Conservation (phyloP, 2,888 invertebrate species). For the Allolobophora icterica region DNA sequence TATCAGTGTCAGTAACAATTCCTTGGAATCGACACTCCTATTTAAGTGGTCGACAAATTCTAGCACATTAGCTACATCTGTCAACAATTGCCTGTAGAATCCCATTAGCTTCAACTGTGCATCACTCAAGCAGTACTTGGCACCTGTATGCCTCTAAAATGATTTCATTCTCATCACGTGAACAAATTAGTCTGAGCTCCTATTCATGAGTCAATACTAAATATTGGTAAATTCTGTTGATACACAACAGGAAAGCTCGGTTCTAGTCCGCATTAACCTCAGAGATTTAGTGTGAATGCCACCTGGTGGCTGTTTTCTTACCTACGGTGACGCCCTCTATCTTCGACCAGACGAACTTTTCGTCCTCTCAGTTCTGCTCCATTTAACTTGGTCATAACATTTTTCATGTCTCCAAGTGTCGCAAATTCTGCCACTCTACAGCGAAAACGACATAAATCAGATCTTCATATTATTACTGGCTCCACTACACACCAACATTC, state of each 20-base stretch:
- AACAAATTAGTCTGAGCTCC: too few species aligned
- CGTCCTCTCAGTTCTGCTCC: constrained; percentile 12
- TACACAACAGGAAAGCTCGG: not conserved
- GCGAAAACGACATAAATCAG: not conserved
- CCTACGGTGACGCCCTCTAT: constrained; percentile 13
- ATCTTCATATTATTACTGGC: not conserved
- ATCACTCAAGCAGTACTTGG: too few species aligned
- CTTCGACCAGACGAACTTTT: constrained; percentile 6
- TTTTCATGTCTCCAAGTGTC: constrained; percentile 30
- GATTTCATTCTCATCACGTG: too few species aligned
- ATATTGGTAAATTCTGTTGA: not conserved
- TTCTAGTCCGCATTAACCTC: not conserved
- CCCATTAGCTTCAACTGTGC: too few species aligned
- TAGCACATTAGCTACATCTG: too few species aligned
- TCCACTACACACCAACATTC: not conserved
- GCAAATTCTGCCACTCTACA: constrained; percentile 23
- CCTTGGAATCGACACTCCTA: too few species aligned
- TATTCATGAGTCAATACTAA: not conserved
- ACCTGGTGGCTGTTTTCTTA: not conserved
- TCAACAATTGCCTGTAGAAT: too few species aligned
- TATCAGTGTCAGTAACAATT: too few species aligned
- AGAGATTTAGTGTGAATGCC: not conserved
- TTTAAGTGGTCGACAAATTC: too few species aligned
- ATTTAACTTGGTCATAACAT: constrained; percentile 13
- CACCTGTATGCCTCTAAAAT: too few species aligned